Evolutionary conservation across 2,113 vertebrate genomes (phyloP).

Genomic region (Hippocampus barbouri): DNA sequence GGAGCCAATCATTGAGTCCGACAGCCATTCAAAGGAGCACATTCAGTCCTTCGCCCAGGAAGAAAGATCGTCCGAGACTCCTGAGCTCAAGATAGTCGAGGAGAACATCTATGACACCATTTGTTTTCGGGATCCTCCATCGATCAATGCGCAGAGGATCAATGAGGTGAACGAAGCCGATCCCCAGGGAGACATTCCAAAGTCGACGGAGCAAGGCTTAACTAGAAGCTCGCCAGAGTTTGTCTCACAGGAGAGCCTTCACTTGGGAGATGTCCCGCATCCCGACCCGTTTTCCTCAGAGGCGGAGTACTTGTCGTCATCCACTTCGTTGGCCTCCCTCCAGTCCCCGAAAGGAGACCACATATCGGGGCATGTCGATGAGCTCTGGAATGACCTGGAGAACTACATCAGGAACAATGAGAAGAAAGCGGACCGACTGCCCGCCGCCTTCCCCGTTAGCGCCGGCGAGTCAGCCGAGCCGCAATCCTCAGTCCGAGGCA

Average conservation of each 20-base stretch:
- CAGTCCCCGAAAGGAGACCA: slow-evolving; percentile 77
- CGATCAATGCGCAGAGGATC: slow-evolving; percentile 40
- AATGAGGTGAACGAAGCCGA: slow-evolving; percentile 53
- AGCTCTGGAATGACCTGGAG: slow-evolving; percentile 97
- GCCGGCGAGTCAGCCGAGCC: slow-evolving; percentile 39
- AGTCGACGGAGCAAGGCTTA: slow-evolving; percentile 77
- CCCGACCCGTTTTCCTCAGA: slow-evolving; percentile 53
- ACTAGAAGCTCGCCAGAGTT: slow-evolving; percentile 68
- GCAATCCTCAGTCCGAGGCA: slow-evolving; percentile 40
- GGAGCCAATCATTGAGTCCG: slow-evolving; percentile 40
- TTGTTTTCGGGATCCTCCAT: slow-evolving; percentile 73
- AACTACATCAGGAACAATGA: slow-evolving; percentile 97
- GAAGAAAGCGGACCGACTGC: slow-evolving; percentile 85
- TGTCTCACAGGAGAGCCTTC: slow-evolving; percentile 85
- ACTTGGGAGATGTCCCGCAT: slow-evolving; percentile 69
- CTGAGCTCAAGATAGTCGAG: slow-evolving; percentile 80
- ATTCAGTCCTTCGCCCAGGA: slow-evolving; percentile 58
- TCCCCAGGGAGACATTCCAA: slow-evolving; percentile 54
- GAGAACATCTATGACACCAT: slow-evolving; percentile 93
- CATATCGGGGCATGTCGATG: slow-evolving; percentile 88
- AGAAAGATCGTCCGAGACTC: slow-evolving; percentile 53
- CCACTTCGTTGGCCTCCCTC: slow-evolving; percentile 73
- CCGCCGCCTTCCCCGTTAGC: slow-evolving; percentile 89
- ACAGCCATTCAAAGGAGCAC: slow-evolving; percentile 50
- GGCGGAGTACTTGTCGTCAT: slow-evolving; percentile 71